Evolutionary conservation across 1,140 invertebrate genomes (phyloP), one percentile per base, ranked within the genome.

Genomic region (Drosophila equinoxialis): DNA sequence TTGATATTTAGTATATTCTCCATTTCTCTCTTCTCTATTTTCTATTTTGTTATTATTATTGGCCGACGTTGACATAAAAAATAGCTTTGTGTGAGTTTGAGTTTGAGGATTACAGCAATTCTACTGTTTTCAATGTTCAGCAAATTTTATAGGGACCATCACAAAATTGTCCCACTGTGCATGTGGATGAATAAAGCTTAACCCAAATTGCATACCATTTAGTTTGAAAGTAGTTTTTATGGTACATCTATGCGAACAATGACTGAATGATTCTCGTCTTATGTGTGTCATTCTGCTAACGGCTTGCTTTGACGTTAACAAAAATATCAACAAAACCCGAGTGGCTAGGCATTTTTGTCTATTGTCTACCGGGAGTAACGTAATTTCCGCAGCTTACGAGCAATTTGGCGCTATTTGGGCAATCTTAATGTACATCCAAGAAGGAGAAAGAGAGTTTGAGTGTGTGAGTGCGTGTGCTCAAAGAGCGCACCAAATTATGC

Each of bases 401-500:
- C 82, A 78, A 85, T 85, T 85, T 85, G 68, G 71, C 68, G 64
- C 79, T 69, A 86, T 81, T 82, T 67, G 68, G 66, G 37, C 54
- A 61, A 70, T 68, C 62, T 77, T 69, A 85, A 81, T 85, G 77
- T 35, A 60, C 20, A 30, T 30, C 30, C 30, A 30, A 30, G 30
- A 30, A 30, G 30, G 39, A 39, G 1, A 8, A 51, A 23, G n/a
- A 10, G 17, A 8, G 8, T 10, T 4, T 51, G 45, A 3, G 45
- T 51, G 17, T 11, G 17, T 23, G 45, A 17, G 45, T 20, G 45
- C 20, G 45, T 14, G 42, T 68, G 65, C 60, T 60, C 79, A 73
- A 73, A 75, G 66, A 77, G 79, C 73, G 73, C 58, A 57, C 68
- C 82, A 79, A 85, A 85, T 85, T 85, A 86, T 85, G 75, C 79